A percentile compares a stretch with the other conserved stretches of the same genome.
Evolutionary conservation across 1,140 invertebrate species (phyloP).

Genomic region (Aradophagus sp.): DNA sequence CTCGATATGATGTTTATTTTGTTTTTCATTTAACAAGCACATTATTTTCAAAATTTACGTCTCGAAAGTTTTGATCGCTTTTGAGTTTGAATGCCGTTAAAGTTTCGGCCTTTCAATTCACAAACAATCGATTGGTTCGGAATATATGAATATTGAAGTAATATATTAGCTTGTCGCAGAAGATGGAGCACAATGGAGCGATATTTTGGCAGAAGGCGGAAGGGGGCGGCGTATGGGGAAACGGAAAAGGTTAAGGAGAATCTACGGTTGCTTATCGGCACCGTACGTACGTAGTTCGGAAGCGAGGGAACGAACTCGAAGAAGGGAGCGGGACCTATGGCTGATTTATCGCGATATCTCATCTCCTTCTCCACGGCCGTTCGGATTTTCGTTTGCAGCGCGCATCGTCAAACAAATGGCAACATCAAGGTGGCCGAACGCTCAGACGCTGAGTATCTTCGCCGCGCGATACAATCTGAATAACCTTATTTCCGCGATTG

Average conservation of each 20-base stretch:
- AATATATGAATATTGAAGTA: no score
- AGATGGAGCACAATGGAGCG: not conserved
- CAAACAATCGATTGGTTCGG: no score
- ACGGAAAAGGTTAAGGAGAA: no score
- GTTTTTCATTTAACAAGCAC: no score
- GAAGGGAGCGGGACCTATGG: conserved; percentile 13
- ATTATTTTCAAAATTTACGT: no score
- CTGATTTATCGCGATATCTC: conserved; percentile 39
- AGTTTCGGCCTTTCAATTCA: no score
- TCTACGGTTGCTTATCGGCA: conserved; percentile 15
- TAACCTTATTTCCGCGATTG: conserved; percentile 65
- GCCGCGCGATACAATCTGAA: conserved; percentile 57
- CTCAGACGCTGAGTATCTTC: conserved; percentile 26
- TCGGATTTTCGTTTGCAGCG: conserved; percentile 28
- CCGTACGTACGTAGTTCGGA: conserved; percentile 14
- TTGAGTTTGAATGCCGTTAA: no score
- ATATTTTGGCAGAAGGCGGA: conserved; percentile 2
- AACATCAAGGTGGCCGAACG: conserved; percentile 24
- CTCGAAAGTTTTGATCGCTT: no score
- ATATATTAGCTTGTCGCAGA: no score
- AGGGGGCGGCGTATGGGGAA: no score
- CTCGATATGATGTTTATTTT: no score
- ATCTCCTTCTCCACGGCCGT: conserved; percentile 18
- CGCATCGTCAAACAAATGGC: conserved; percentile 44
- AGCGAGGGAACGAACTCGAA: no score